Evolutionary conservation across 1,140 invertebrate genomes (phyloP), one percentile per base, ranked within the genome.

Genomic region (Eurosta solidaginis): DNA sequence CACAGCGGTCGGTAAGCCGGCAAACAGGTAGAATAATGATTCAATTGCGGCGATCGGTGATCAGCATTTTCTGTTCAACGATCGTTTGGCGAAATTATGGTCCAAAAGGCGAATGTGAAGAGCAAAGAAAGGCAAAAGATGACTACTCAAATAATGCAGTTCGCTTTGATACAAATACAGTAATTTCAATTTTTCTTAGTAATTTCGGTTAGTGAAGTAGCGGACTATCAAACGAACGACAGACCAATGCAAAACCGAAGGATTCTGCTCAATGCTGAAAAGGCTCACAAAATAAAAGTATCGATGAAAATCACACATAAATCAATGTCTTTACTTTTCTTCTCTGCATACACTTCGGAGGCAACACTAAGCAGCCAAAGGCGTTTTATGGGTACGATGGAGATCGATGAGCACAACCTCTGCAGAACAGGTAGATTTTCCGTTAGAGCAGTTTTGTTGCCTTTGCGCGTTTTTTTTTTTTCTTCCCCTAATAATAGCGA

Each of bases 371-470:
- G 20, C 7, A 40, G 36, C 33, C 17, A 42, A 10, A 20, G n/a
- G 14, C 59, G 33, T 14, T 5, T 42, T n/a, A 3, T 10, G 25
- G 6, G n/a, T 2, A 6, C 54, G 54, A 6, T n/a, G 4, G 2
- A 5, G 25, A 29, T 40, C 17, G n/a, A 5, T 40, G 36, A 10
- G 33, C 33, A 12, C 17, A 20, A 7, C 20, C 59, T n/a, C n/a
- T n/a, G n/a, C n/a, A n/a, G 12, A 33, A 63, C 54, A 68, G 59
- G 59, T 68, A 68, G 59, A 68, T 68, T 68, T 68, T 68, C 59
- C 59, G 59, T 68, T 68, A 68, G 59, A 7, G 20, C n/a, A n/a
- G 20, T 36, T 33, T 36, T 68, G 59, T 68, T 40, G 59, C 22
- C 1, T 68, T 68, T 40, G 40, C 33, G 59, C n/a, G 59, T 10